phyloP scores from a whole-genome alignment of 1,140 invertebrate species.

The Zaprionus taronus region DNA sequence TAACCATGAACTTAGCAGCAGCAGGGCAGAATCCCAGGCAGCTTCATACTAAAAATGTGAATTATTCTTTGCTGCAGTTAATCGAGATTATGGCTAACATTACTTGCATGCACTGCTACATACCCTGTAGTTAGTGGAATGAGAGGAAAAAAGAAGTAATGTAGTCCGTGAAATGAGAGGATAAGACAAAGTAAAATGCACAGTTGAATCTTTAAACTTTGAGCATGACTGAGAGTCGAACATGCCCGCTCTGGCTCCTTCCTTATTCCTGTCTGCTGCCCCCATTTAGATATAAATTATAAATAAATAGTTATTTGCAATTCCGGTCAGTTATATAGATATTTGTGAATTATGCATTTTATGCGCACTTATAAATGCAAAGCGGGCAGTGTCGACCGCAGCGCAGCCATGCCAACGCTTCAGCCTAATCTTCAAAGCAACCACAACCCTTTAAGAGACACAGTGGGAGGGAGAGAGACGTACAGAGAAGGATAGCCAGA shows the following conservation, averaged over 20 bases:
- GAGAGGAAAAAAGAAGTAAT: neutral
- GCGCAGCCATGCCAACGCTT: conserved; percentile 22
- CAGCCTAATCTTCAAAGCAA: conserved; percentile 64
- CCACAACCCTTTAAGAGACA: conserved; percentile 64
- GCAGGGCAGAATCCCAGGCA: too few species aligned
- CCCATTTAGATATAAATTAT: conserved; percentile 28
- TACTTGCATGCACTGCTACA: neutral
- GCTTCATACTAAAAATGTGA: too few species aligned
- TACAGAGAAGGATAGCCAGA: neutral
- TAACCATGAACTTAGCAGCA: conserved; percentile 5
- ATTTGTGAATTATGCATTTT: conserved; percentile 61
- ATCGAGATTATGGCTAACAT: neutral
- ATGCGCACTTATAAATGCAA: conserved; percentile 49
- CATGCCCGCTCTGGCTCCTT: neutral
- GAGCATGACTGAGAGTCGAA: conserved; percentile 14
- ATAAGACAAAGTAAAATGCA: neutral
- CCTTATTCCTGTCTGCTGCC: neutral
- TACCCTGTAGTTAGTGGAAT: neutral
- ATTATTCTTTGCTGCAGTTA: neutral
- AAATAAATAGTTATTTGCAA: conserved; percentile 49
- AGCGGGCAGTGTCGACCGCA: conserved; percentile 1
- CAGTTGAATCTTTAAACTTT: neutral
- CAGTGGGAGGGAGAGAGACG: neutral
- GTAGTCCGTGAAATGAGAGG: neutral
- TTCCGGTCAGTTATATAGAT: conserved; percentile 33